Evolutionary conservation across 2,888 invertebrate species (phyloP), one percentile per base, ranked within the genome.

Genomic region (Philereme transversata): DNA sequence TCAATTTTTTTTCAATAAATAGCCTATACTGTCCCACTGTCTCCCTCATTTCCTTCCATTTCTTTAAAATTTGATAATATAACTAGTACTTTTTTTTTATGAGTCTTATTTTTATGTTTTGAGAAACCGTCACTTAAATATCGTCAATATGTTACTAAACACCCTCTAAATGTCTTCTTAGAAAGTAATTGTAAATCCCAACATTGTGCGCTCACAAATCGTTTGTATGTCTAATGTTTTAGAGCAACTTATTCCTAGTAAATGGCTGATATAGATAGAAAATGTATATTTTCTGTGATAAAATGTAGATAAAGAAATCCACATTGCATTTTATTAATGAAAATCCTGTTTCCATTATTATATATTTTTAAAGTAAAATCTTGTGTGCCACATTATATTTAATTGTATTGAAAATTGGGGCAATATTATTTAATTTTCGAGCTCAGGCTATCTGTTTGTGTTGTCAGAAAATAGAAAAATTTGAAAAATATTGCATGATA

Each of bases 401-500:
- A 33, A 49, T 36, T 49, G 4, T 36, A 36, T 49, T 49, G 5
- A 36, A 2, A 4, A 9, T 36, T 10, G 10, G 36, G 49, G 49
- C 49, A 49, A 57, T 60, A 44, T 57, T 61, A 70, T 63, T 62
- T 67, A 65, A 50, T 4, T 50, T 4, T 53, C 46, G 11, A 36
- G 60, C 62, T 40, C 7, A 40, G 7, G 40, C 40, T 40, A 40
- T 72, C 68, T 77, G 70, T 69, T 77, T 77, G 77, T 73, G 71
- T 79, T 77, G 67, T 73, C 71, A 75, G 78, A 82, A 75, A 73
- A 65, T 62, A 70, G 73, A 69, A n/a, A 78, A 81, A 59, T 80
- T 76, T 63, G 77, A 85, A 84, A 85, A 84, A 83, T 80, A 84
- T 84, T 89, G 90, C 89, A 90, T 89, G 90, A 77, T 76, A 78